Evolutionary conservation across 2,888 invertebrate species (phyloP).

Genomic region (Pecten maximus): DNA sequence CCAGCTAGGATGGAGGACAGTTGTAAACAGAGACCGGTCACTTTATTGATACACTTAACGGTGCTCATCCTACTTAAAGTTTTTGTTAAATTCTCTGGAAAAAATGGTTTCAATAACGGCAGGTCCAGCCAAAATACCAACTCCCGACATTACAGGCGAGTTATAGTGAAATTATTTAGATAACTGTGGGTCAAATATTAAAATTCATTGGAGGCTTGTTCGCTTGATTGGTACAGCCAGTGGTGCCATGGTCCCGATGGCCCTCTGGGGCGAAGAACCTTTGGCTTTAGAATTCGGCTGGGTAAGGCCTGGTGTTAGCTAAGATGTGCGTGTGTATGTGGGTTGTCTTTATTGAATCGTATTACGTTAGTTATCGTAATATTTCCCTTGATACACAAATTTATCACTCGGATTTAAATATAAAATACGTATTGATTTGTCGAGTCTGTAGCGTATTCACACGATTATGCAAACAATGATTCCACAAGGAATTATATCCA

Average conservation of each 20-base stretch:
- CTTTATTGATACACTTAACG: no score
- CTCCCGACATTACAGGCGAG: background rate
- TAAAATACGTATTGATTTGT: slow-evolving; percentile 31
- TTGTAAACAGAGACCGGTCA: no score
- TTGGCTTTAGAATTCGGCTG: background rate
- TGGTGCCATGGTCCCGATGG: background rate
- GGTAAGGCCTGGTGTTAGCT: background rate
- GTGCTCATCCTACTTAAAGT: no score
- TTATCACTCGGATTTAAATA: slow-evolving; percentile 9
- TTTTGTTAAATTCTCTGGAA: background rate
- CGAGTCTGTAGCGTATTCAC: background rate
- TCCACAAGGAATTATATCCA: no score
- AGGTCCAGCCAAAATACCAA: background rate
- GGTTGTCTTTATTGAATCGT: background rate
- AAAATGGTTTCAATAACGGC: background rate
- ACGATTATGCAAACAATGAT: background rate
- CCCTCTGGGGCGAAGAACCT: background rate
- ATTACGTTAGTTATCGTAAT: background rate
- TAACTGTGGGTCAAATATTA: background rate
- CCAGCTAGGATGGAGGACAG: no score
- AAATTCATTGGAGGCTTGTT: background rate
- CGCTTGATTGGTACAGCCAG: background rate
- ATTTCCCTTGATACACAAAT: slow-evolving; percentile 25
- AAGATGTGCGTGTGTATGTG: background rate
- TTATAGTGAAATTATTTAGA: background rate